phyloP scores from a whole-genome alignment of 2,113 vertebrate genomes.

The Ochotona princeps region DNA sequence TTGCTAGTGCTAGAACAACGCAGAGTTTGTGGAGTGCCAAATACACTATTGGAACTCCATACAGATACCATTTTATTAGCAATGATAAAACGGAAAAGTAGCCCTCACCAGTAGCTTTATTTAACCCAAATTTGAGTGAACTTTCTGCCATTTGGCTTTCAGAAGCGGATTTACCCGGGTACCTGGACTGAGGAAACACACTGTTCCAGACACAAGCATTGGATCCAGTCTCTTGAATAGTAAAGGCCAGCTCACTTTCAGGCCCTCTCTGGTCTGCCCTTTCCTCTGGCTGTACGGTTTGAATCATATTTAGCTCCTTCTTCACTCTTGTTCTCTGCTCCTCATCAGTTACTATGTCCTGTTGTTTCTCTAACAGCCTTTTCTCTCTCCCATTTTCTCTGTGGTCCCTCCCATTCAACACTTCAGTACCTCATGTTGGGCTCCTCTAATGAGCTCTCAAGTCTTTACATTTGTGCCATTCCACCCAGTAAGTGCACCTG shows the following conservation, averaged over 20 bases:
- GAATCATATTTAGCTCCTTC: background rate
- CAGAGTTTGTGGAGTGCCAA: background rate
- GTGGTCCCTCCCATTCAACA: background rate
- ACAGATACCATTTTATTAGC: background rate
- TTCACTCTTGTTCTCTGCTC: background rate
- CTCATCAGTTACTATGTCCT: background rate
- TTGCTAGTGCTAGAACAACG: background rate
- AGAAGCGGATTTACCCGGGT: background rate
- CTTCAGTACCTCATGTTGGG: background rate
- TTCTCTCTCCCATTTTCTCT: background rate
- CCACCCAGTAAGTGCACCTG: background rate
- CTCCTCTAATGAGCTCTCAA: background rate
- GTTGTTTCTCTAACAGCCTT: background rate
- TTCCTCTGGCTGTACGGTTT: background rate
- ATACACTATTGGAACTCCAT: background rate
- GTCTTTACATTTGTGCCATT: background rate
- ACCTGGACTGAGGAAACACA: background rate
- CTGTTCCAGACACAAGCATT: background rate
- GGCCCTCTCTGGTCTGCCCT: background rate
- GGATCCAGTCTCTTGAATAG: background rate
- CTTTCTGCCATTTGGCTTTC: background rate
- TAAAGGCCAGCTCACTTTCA: background rate
- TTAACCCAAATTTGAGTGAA: background rate
- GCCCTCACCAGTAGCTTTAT: background rate
- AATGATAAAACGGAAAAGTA: conserved; percentile 38